phyloP scores from a whole-genome alignment of 2,888 invertebrate genomes.

The Orchesella flavescens region DNA sequence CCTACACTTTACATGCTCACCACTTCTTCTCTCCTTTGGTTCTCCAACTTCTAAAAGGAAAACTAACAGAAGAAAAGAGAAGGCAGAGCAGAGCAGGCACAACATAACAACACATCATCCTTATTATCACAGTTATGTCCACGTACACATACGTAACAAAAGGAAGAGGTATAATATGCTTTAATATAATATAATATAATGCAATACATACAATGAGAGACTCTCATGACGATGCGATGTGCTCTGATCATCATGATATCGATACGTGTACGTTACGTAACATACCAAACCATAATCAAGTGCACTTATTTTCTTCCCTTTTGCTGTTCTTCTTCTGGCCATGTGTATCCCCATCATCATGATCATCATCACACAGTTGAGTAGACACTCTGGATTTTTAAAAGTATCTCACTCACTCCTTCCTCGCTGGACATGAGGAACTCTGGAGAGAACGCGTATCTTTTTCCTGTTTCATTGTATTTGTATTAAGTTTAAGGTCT shows the following conservation, averaged over 20 bases:
- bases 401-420: not conserved
- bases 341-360: not conserved
- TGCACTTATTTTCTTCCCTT: constrained; percentile 32
- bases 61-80: not conserved
- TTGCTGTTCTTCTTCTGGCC: not conserved
- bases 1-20: constrained; percentile 42
- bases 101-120: constrained; percentile 21
- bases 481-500: constrained; percentile 23
- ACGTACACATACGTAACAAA: constrained; percentile 28
- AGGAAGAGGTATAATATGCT: constrained; percentile 21
- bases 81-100: not conserved
- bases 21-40: constrained; percentile 31
- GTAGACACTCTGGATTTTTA: constrained; percentile 6
- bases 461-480: constrained; percentile 21
- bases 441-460: not conserved
- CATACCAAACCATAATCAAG: constrained; percentile 44
- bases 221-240: not conserved
- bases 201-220: not conserved
- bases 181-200: constrained; percentile 13
- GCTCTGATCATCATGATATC: constrained; percentile 29
- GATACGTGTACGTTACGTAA: constrained; percentile 32
- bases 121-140: constrained; percentile 17
- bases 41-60: not conserved
- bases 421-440: not conserved
- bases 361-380: not conserved